Conservation (phyloP, 1,140 invertebrate species). For the Drosophila pruinosa region DNA sequence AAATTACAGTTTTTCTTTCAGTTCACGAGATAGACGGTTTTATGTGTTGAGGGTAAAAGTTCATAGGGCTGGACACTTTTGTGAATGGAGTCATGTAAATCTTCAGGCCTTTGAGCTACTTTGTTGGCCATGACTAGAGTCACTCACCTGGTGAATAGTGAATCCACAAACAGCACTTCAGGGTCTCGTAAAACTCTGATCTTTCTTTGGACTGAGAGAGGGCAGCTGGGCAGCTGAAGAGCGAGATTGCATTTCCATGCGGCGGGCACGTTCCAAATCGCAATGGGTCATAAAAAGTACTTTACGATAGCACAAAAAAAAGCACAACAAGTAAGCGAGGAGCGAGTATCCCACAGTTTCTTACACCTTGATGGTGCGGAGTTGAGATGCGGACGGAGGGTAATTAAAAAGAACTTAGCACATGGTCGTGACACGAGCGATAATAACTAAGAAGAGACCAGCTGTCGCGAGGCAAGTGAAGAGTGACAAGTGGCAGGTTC, state of each 20-base stretch:
- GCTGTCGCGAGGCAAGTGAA: background rate
- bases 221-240: background rate
- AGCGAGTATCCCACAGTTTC: background rate
- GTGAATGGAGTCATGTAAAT: background rate
- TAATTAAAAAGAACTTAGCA: slow-evolving; percentile 77
- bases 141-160: background rate
- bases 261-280: slow-evolving; percentile 36
- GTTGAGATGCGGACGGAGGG: background rate
- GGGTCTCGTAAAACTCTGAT: slow-evolving; percentile 17
- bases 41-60: background rate
- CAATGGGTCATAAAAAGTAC: slow-evolving; percentile 41
- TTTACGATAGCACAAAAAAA: slow-evolving; percentile 35
- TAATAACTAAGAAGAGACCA: slow-evolving; percentile 7
- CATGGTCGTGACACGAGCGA: slow-evolving; percentile 47
- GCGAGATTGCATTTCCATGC: slow-evolving; percentile 34
- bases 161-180: background rate
- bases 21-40: background rate
- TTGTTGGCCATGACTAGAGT: slow-evolving; percentile 1
- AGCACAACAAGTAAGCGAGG: background rate
- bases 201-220: background rate
- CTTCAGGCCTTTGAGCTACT: background rate
- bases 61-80: background rate
- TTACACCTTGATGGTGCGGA: slow-evolving; percentile 5
- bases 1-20: no score
- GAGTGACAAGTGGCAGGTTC: background rate